Evolutionary conservation across 2,888 invertebrate genomes (phyloP), one percentile per base, ranked within the genome.

Genomic region (Latrodectus hesperus): DNA sequence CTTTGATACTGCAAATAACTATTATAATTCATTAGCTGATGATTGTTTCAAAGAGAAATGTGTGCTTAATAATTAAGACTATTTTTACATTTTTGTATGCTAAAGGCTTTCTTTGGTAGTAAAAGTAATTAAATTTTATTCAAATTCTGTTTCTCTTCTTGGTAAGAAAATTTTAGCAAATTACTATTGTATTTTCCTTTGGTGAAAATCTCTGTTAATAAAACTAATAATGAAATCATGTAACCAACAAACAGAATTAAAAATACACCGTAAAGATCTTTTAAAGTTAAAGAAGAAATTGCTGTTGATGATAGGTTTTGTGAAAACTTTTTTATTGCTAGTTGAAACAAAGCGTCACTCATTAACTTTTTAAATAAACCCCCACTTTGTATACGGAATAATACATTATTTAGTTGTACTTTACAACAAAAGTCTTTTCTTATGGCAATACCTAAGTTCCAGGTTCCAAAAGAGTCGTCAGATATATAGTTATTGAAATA

Each of bases 391-490:
- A 75, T 75, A 26, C 76, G 26, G 4, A 49, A n/a, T 55, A 83
- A 22, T 2, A 22, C 51, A 0, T 9, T 12, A 60, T 83, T 71
- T 22, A 83, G n/a, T 10, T 26, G 9, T 12, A 70, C 16, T 71
- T 60, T 76, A 60, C 83, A 83, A 16, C 83, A 83, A 53, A 83
- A 83, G 10, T 64, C 17, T 52, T 76, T 83, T 2, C 70, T 38
- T 1, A 83, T 11, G 22, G 76, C 75, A 17, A 83, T 60, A 0
- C 38, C 83, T 9, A 75, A 55, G n/a, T 70, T 12, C 70, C 60
- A 82, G 11, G 68, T 49, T 11, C 64, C 83, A 51, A 75, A 75
- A 6, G 71, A 70, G 22, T 83, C 75, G 5, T 70, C 51, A 16
- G 83, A 83, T 9, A 82, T 17, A n/a, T 60, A 75, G 26, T 51